Percentiles rank a stretch among this genome's conserved stretches.
These are phyloP conservation scores for Hippoglossus hippoglossus DNA, from an alignment of 2,797 vertebrate species.

Conservation along the genomic window DNA sequence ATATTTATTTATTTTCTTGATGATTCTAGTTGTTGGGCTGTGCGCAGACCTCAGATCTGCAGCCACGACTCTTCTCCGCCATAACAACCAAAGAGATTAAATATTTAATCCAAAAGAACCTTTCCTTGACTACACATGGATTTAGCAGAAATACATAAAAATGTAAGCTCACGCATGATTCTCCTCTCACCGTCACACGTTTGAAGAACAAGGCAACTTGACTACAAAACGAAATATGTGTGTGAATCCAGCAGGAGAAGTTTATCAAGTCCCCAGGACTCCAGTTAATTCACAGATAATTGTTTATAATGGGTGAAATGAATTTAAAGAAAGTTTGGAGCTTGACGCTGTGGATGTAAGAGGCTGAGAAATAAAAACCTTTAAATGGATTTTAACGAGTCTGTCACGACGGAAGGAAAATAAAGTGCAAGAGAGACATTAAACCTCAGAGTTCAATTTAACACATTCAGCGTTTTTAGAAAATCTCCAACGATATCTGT, in stretches of 20 bases:
- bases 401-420: too few relatives aligned
- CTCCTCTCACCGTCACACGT: background rate
- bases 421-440: too few relatives aligned
- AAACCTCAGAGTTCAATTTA: too few relatives aligned
- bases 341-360: too few relatives aligned
- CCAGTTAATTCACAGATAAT: background rate
- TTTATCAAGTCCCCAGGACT: too few relatives aligned
- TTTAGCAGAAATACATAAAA: background rate
- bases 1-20: background rate
- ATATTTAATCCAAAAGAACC: background rate
- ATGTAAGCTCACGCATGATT: background rate
- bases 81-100: background rate
- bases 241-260: background rate
- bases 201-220: background rate
- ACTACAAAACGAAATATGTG: background rate
- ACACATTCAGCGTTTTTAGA: too few relatives aligned
- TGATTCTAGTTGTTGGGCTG: background rate
- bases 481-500: too few relatives aligned
- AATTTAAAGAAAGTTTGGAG: too few relatives aligned
- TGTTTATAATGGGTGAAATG: too few relatives aligned
- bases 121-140: background rate
- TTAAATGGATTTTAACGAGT: too few relatives aligned
- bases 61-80: too few relatives aligned
- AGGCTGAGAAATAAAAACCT: too few relatives aligned
- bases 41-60: background rate